phyloP scores from a whole-genome alignment of 2,797 vertebrate genomes.

The Catharus ustulatus region DNA sequence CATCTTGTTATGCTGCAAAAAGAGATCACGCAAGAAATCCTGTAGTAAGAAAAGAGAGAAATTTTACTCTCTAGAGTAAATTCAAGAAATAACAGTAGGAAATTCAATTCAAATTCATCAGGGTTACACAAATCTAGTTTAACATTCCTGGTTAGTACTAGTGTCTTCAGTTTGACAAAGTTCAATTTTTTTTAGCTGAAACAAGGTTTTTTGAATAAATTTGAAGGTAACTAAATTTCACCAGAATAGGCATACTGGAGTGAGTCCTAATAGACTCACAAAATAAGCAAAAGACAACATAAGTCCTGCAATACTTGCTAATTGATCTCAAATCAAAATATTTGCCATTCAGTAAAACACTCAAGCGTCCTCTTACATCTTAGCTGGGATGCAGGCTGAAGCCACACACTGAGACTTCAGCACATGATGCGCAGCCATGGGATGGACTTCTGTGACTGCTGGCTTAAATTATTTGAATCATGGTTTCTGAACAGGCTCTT shows the following conservation, averaged over 20 bases:
- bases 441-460: neutral
- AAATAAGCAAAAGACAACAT: neutral
- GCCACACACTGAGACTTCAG: neutral
- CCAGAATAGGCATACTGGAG: neutral
- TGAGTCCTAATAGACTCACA: neutral
- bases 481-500: neutral
- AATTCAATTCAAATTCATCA: neutral
- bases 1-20: constrained; percentile 82
- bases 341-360: neutral
- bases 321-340: neutral
- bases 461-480: neutral
- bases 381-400: neutral
- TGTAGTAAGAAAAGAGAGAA: constrained; percentile 48
- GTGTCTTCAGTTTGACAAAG: neutral
- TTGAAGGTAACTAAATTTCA: neutral
- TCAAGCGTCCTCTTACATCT: neutral
- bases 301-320: neutral
- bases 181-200: neutral
- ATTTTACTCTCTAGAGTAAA: neutral
- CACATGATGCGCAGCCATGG: neutral
- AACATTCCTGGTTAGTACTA: neutral
- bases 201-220: neutral
- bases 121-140: neutral
- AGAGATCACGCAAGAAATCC: constrained; percentile 92
- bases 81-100: neutral